Base-by-base conservation (phyloP, 2,888 invertebrate species). In the Tetragnatha montana region DNA sequence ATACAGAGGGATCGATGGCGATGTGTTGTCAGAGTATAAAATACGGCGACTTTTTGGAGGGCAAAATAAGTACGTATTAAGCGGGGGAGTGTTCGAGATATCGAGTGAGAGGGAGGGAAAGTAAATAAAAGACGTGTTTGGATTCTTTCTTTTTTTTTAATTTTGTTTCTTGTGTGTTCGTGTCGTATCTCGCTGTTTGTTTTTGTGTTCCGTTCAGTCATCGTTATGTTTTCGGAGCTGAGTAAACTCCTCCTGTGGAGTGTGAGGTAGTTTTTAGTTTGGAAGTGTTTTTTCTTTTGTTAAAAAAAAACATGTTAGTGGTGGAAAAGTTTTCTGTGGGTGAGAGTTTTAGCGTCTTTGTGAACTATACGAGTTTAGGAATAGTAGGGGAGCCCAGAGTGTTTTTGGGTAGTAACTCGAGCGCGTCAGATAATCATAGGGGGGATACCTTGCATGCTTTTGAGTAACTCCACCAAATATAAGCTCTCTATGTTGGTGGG, bases 1-100 rank as follows among this genome's bases (percentile, higher is more conserved):
- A 80, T 86, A 80, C 71, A 86, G 70, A 49, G 47, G 68, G 80
- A 80, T 80, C 35, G 80, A 86, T 86, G 60, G 86, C 51, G 17
- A 19, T 73, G n/a, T 12, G 21, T 51, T 60, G 78, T 47, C 12
- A 17, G 50, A n/a, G 21, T n/a, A 50, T 22, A 82, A 80, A 80
- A 14, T 22, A 21, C 8, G 12, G 51, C 17, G 68, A 68, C 50
- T 60, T 60, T 80, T 21, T 60, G 21, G 22, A 51, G 22, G 22
- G 47, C 78, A 50, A 78, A n/a, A 49, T 78, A 80, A 51, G 68
- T 80, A 68, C 68, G 68, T 80, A 22, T 70, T 68, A 80, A 80
- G 70, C 80, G 69, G 69, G 69, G 19, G 69, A 60, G 60, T 17
- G 35, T 47, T 68, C n/a, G 19, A 69, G n/a, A 68, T 19, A 80